A percentile compares a stretch with the other conserved stretches of the same genome.
These are phyloP conservation scores for Synanthedon formicaeformis DNA, from an alignment of 2,888 invertebrate species.

Conservation along the genomic window DNA sequence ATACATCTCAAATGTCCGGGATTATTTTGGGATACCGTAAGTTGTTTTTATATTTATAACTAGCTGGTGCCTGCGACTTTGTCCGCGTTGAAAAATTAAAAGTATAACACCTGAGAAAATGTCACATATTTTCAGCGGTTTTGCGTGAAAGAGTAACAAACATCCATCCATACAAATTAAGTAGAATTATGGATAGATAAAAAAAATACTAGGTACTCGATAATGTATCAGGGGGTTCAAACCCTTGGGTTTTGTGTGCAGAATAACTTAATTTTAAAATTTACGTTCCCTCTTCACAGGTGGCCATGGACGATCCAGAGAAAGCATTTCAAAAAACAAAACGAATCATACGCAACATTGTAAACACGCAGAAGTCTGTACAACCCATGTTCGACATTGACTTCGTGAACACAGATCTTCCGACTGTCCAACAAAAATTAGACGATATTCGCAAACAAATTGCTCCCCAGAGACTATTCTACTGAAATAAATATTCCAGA, in stretches of 20 bases:
- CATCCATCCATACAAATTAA: too few species aligned
- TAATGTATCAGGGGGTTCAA: too few species aligned
- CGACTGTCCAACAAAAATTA: slow-evolving; percentile 31
- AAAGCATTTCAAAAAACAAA: slow-evolving; percentile 41
- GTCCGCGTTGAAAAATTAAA: too few species aligned
- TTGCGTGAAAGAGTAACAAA: too few species aligned
- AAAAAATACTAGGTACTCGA: too few species aligned
- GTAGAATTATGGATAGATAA: too few species aligned
- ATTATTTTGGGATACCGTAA: slow-evolving; percentile 53
- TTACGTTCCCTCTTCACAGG: slow-evolving; percentile 19
- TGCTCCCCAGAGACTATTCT: slow-evolving; percentile 41
- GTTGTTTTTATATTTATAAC: slow-evolving; percentile 7
- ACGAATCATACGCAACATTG: slow-evolving; percentile 36
- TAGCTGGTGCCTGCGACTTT: too few species aligned
- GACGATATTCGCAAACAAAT: slow-evolving; percentile 37
- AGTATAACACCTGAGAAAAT: too few species aligned
- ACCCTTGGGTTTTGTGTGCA: background rate
- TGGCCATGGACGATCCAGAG: slow-evolving; percentile 42
- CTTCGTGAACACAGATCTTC: slow-evolving; percentile 28
- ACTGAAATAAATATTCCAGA: slow-evolving; percentile 21
- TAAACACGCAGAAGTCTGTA: slow-evolving; percentile 30
- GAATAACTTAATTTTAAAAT: background rate
- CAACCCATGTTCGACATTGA: slow-evolving; percentile 54
- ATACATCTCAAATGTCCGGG: slow-evolving; percentile 46
- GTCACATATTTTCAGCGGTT: too few species aligned